Evolutionary conservation across 2,888 invertebrate species (phyloP), one percentile per base, ranked within the genome.

Genomic region (Antheraea yamamai): DNA sequence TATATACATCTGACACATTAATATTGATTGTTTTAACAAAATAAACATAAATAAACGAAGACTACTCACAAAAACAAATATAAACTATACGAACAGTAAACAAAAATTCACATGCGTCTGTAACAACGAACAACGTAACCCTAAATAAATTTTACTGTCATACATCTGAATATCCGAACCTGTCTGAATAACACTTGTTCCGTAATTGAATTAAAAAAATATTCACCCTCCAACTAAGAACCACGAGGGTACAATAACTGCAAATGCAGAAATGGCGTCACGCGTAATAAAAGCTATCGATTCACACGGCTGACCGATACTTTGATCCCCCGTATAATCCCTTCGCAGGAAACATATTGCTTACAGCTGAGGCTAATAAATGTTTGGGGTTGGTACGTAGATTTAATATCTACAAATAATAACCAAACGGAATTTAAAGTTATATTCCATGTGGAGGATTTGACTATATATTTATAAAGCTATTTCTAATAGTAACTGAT

Each of bases 241-340:
- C 75, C 70, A 47, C 71, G 78, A 82, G 85, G 86, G 88, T 80
- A 80, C 78, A 82, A 82, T 85, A 85, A 83, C 78, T 83, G 87
- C 84, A 85, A 88, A 87, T 85, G 84, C 79, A 85, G 84, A 85
- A 47, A 85, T 82, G 78, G 80, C 83, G 84, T 86, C 85, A 84
- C 85, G 86, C 85, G 81, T 89, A 88, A 91, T 89, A 89, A 90
- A 88, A 86, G 84, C 84, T 89, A 90, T 92, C 89, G 90, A 92
- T 89, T 83, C 79, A 85, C 84, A 84, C 85, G 85, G 83, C 85
- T 91, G 91, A 89, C 91, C 90, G 82, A 85, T 86, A 87, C 88
- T 88, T 82, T 90, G 91, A 92, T 91, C 88, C 85, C 64, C 80
- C 83, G 77, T 83, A 84, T 89, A 87, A 89, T 90, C 87, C 85